A percentile compares a stretch with the other conserved stretches of the same genome.
These are phyloP conservation scores for Drusus annulatus DNA, from an alignment of 1,140 invertebrate species.

Conservation along the genomic window DNA sequence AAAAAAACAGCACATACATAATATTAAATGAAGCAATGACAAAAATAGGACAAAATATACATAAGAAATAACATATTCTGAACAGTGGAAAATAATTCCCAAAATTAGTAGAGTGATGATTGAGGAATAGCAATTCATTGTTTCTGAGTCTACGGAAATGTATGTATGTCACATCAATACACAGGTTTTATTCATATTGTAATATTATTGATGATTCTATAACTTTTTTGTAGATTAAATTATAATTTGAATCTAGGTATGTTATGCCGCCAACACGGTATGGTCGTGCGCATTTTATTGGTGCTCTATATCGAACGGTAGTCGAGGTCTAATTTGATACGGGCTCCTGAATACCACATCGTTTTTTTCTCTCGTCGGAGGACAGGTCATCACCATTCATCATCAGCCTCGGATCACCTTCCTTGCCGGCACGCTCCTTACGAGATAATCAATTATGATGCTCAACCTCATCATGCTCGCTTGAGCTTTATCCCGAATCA, in stretches of 20 bases:
- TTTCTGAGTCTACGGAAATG: too few species aligned
- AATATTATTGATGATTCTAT: too few species aligned
- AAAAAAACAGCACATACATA: too few species aligned
- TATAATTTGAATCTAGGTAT: neutral
- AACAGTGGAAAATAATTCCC: too few species aligned
- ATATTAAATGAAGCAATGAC: too few species aligned
- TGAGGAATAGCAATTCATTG: too few species aligned
- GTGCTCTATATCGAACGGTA: constrained; percentile 19
- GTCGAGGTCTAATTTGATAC: constrained; percentile 16
- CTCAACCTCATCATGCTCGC: constrained; percentile 18
- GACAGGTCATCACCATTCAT: constrained; percentile 33
- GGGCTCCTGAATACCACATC: constrained; percentile 22
- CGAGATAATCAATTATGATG: constrained; percentile 30
- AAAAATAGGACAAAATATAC: too few species aligned
- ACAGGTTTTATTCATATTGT: too few species aligned
- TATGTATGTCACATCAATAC: too few species aligned
- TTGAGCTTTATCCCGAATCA: neutral
- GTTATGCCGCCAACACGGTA: neutral
- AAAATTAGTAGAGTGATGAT: too few species aligned
- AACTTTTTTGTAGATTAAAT: too few species aligned
- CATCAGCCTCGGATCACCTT: constrained; percentile 26
- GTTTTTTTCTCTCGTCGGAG: constrained; percentile 13
- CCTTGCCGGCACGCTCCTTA: constrained; percentile 11
- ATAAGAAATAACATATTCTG: too few species aligned
- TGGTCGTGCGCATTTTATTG: neutral